phyloP scores from a whole-genome alignment of 2,888 invertebrate species.

The Bembecia ichneumoniformis region DNA sequence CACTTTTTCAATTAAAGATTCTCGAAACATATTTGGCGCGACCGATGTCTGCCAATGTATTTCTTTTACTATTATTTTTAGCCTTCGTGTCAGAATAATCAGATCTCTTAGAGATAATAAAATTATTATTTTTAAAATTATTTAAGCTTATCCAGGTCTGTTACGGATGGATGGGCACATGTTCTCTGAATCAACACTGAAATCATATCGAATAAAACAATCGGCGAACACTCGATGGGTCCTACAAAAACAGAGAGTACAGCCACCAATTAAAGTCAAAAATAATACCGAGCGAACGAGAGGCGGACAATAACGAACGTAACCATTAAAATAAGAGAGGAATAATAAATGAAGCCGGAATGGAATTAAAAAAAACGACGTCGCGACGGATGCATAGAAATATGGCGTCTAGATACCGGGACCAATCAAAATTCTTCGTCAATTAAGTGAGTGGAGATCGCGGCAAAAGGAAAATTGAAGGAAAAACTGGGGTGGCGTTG shows the following conservation, averaged over 20 bases:
- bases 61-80: too few species aligned
- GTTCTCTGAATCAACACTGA: too few species aligned
- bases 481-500: slow-evolving; percentile 62
- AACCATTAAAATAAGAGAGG: slow-evolving; percentile 69
- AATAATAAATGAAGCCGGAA: slow-evolving; percentile 59
- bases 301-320: slow-evolving; percentile 61
- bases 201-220: not conserved
- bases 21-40: too few species aligned
- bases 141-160: not conserved
- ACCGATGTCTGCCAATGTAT: too few species aligned
- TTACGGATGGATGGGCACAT: too few species aligned
- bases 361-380: slow-evolving; percentile 43
- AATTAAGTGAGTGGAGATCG: slow-evolving; percentile 69
- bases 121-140: not conserved
- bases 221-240: slow-evolving; percentile 18
- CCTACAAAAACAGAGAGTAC: slow-evolving; percentile 5
- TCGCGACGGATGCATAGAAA: slow-evolving; percentile 63
- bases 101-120: too few species aligned
- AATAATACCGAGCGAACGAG: slow-evolving; percentile 53
- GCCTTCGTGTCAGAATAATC: too few species aligned
- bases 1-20: too few species aligned
- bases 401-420: slow-evolving; percentile 50
- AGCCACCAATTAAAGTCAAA: slow-evolving; percentile 55
- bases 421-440: slow-evolving; percentile 72
- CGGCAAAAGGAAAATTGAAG: slow-evolving; percentile 68